Evolutionary conservation across 2,113 vertebrate species (phyloP), one percentile per base, ranked within the genome.

Genomic region (Ceyx cyanopectus): DNA sequence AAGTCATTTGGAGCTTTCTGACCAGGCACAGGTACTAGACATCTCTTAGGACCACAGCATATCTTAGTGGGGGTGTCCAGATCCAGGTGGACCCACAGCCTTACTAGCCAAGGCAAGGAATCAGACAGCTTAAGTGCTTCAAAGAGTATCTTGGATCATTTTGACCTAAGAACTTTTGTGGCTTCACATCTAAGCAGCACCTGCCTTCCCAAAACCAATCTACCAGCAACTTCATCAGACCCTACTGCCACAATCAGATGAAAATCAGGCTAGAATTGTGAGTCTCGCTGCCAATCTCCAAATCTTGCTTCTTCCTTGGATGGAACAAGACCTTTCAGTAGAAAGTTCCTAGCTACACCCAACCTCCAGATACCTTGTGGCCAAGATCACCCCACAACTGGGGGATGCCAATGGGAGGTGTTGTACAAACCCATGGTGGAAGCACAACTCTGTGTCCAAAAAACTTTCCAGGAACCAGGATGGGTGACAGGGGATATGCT

Each of bases 201-300:
- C 7, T 41, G 9, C 3, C 24, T n/a, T 85, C 70, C 51, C 53
- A 78, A 92, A 90, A 40, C 17, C 40, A 48, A 10, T 50, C 30
- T 19, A 37, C 37, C 53, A 72, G 14, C 24, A 45, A 48, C 45
- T 7, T 6, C 48, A n/a, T 43, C 57, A 67, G 2, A 1, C 17
- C 43, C 48, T 34, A n/a, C 66, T 79, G 62, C 40, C 65, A 60
- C 43, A 50, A 30, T 2, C 60, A 85, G 21, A 11, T 15, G n/a
- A 66, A 77, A 77, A 34, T 1, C 0, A 0, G n/a, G 23, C 26
- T 54, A 20, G 82, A 88, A 37, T 7, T 2, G 16, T 10, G 20
- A 27, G 29, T 81, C 41, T 63, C 0, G 0, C 14, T 26, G 6
- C 29, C 40, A 23, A 45, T 1, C 10, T 63, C 43, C 37, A 74